phyloP scores from a whole-genome alignment of 2,797 vertebrate species.

The Coracias cyanogaster region DNA sequence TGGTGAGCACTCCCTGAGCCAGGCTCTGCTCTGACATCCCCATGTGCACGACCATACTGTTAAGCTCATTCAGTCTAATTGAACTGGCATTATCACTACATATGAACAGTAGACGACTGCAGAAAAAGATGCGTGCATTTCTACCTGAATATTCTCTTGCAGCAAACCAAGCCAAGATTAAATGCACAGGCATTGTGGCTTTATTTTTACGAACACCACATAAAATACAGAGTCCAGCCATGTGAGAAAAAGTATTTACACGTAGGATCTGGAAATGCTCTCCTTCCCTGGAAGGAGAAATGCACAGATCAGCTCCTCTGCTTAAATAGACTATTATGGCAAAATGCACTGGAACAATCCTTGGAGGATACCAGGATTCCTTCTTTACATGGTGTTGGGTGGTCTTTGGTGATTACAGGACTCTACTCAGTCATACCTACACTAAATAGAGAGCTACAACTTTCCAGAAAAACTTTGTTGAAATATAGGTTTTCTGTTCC shows the following conservation, averaged over 20 bases:
- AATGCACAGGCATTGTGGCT: not conserved
- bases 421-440: not conserved
- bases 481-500: not conserved
- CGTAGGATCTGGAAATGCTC: not conserved
- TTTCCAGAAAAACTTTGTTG: not conserved
- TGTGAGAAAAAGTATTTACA: not conserved
- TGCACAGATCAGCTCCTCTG: not conserved
- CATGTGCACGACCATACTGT: fast-evolving
- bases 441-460: not conserved
- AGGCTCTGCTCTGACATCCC: not conserved
- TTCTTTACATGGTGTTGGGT: not conserved
- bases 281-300: not conserved
- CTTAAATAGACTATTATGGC: not conserved
- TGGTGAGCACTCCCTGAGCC: not conserved
- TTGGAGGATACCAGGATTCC: not conserved
- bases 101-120: not conserved
- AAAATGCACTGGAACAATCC: not conserved
- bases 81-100: not conserved
- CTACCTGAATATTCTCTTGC: not conserved
- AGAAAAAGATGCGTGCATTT: not conserved
- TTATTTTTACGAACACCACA: not conserved
- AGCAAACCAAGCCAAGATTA: not conserved
- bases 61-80: not conserved
- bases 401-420: not conserved
- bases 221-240: not conserved